A percentile compares a stretch with the other conserved stretches of the same genome.
phyloP scores from a whole-genome alignment of 1,140 invertebrate genomes.

The Drosophila seguyi region DNA sequence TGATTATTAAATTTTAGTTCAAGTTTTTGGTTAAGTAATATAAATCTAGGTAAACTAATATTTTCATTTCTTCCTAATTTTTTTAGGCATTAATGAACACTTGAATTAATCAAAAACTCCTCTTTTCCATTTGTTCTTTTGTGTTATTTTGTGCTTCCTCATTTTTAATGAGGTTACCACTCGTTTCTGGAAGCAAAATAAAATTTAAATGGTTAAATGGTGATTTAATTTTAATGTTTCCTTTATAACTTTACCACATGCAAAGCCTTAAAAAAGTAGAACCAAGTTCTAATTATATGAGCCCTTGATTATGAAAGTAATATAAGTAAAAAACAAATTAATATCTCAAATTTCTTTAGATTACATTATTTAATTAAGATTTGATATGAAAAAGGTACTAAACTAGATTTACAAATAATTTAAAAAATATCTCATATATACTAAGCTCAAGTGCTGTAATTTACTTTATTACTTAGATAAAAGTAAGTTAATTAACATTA shows the following conservation, averaged over 20 bases:
- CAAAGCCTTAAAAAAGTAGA: neutral
- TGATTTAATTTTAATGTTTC: slow-evolving; percentile 13
- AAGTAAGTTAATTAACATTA: neutral
- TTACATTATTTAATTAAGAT: too few relatives aligned
- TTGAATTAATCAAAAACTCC: neutral
- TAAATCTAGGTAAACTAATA: neutral
- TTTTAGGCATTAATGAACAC: neutral
- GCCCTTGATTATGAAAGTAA: too few relatives aligned
- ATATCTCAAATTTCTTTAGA: too few relatives aligned
- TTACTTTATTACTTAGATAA: neutral
- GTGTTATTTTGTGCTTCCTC: neutral
- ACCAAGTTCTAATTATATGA: neutral
- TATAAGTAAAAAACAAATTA: too few relatives aligned
- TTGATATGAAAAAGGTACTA: too few relatives aligned
- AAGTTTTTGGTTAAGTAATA: neutral
- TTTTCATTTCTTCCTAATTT: neutral
- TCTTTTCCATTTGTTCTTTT: neutral
- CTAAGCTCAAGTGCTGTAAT: too few relatives aligned
- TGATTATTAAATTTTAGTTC: neutral
- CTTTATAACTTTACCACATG: slow-evolving; percentile 9
- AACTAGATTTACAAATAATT: too few relatives aligned
- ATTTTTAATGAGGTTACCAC: neutral
- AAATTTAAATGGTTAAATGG: slow-evolving; percentile 3
- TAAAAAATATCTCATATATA: too few relatives aligned
- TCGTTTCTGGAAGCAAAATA: too few relatives aligned